Percentiles rank a stretch among this genome's conserved stretches.
These are phyloP conservation scores for Gerris lacustris DNA, from an alignment of 2,888 invertebrate genomes.

Conservation along the genomic window DNA sequence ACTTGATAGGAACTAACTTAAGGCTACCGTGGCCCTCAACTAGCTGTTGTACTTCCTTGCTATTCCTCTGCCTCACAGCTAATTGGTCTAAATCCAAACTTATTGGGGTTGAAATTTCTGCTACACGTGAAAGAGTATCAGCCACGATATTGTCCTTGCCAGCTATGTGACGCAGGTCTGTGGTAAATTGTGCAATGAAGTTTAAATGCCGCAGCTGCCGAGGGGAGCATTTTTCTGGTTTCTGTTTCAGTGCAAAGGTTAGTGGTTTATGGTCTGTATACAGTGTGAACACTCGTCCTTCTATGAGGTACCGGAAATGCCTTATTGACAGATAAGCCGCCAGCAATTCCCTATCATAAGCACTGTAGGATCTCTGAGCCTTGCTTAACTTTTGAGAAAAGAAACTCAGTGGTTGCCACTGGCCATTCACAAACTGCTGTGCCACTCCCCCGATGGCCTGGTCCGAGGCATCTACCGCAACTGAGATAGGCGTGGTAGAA, in stretches of 20 bases:
- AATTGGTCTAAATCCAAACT: background rate
- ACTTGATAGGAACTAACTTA: background rate
- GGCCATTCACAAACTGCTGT: no score
- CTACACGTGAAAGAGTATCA: background rate
- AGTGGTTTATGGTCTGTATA: background rate
- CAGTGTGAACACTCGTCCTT: background rate
- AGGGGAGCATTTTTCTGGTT: background rate
- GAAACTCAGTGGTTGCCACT: no score
- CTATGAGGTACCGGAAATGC: background rate
- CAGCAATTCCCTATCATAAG: slow-evolving; percentile 3
- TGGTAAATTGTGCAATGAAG: no score
- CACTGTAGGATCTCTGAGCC: no score
- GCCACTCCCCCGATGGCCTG: no score
- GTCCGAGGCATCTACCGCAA: no score
- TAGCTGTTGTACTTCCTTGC: background rate
- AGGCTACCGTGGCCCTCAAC: background rate
- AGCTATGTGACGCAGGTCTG: no score
- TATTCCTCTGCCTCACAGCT: background rate
- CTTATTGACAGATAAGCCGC: background rate
- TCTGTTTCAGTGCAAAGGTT: background rate
- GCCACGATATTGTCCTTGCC: slow-evolving; percentile 1
- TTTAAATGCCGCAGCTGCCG: background rate
- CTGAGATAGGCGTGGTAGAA: no score
- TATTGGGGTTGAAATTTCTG: background rate
- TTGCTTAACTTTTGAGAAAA: no score